phyloP scores from a whole-genome alignment of 2,797 vertebrate genomes.

The Falco peregrinus region DNA sequence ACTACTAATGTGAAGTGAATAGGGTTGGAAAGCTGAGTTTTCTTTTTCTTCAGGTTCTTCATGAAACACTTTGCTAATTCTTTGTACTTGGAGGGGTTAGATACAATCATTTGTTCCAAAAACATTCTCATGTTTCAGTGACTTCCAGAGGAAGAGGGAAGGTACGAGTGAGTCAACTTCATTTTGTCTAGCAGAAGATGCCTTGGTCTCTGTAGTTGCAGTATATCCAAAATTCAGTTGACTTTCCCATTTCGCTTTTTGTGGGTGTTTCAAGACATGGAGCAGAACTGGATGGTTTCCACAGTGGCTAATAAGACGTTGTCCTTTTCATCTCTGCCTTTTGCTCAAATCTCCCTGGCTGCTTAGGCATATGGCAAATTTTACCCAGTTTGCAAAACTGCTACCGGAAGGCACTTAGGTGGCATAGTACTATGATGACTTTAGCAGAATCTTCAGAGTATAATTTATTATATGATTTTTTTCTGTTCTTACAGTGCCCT shows the following conservation, averaged over 20 bases:
- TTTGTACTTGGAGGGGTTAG: slow-evolving; percentile 46
- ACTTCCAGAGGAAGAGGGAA: slow-evolving; percentile 9
- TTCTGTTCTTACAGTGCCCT: neutral
- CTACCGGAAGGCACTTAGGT: neutral
- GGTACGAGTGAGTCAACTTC: neutral
- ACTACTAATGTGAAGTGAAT: neutral
- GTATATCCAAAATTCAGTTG: neutral
- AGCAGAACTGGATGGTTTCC: neutral
- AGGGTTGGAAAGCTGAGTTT: neutral
- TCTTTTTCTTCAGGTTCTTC: slow-evolving; percentile 47
- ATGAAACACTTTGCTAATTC: slow-evolving; percentile 26
- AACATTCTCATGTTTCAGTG: slow-evolving; percentile 8
- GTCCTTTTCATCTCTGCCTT: neutral
- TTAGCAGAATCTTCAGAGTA: neutral
- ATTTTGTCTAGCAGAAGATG: neutral
- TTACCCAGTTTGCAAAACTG: neutral
- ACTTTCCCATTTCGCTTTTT: neutral
- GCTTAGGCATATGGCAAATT: neutral
- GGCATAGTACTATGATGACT: neutral
- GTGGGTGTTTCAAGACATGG: neutral
- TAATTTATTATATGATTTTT: neutral
- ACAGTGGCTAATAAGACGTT: neutral
- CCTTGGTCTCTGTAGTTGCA: neutral
- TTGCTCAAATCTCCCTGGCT: neutral
- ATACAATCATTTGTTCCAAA: slow-evolving; percentile 34